These are phyloP conservation scores for Endotricha flammealis DNA, from an alignment of 2,888 invertebrate species.

Conservation along the genomic window DNA sequence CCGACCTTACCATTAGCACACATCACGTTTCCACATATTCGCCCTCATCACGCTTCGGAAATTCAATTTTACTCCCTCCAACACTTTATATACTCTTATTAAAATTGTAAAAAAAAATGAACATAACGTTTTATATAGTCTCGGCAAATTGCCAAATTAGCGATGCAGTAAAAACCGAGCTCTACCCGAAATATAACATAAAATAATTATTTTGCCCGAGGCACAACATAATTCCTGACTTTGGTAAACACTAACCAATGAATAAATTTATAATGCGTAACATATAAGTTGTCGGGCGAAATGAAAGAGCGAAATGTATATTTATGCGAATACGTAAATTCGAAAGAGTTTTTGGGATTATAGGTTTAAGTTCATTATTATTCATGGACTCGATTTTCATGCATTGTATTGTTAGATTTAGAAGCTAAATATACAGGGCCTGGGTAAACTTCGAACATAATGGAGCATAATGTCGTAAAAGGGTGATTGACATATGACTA, in stretches of 20 bases:
- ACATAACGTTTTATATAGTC: too few species aligned
- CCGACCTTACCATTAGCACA: too few species aligned
- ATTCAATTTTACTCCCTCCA: conserved; percentile 31
- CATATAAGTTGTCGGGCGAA: neutral
- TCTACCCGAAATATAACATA: too few species aligned
- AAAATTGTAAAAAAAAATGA: too few species aligned
- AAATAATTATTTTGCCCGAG: too few species aligned
- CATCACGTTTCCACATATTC: conserved; percentile 21
- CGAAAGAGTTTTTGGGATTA: neutral
- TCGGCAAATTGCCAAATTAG: too few species aligned
- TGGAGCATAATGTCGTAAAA: conserved; percentile 10
- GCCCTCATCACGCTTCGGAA: conserved; percentile 32
- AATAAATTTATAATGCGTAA: too few species aligned
- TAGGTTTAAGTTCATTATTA: neutral
- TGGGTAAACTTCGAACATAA: conserved; percentile 5
- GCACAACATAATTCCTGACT: too few species aligned
- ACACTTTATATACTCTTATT: conserved; percentile 6
- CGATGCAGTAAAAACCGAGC: too few species aligned
- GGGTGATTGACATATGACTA: conserved; percentile 14
- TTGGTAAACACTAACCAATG: too few species aligned
- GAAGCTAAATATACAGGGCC: conserved; percentile 1
- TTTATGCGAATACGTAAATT: conserved; percentile 1
- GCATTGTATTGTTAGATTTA: conserved; percentile 4
- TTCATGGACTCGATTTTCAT: neutral
- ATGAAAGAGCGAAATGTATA: neutral